These are phyloP conservation scores for Aspidoscelis tigris DNA, from an alignment of 2,113 vertebrate genomes.

Conservation along the genomic window DNA sequence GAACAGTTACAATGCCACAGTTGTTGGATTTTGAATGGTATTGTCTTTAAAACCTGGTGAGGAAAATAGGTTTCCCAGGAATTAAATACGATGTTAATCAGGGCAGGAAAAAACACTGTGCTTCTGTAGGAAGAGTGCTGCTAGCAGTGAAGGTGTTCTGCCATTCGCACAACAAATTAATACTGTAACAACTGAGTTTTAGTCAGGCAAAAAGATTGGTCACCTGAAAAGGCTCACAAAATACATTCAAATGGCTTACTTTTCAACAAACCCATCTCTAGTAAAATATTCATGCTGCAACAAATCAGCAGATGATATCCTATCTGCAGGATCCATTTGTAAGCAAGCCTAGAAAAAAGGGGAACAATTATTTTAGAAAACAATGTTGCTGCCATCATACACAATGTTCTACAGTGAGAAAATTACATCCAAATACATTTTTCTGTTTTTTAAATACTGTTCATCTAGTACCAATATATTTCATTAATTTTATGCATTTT, in stretches of 20 bases:
- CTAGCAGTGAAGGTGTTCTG: background rate
- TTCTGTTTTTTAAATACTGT: background rate
- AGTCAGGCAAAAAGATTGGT: background rate
- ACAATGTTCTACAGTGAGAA: background rate
- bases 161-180: background rate
- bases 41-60: background rate
- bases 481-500: background rate
- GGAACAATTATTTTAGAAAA: conserved; percentile 19
- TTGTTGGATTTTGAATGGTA: background rate
- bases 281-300: conserved; percentile 73
- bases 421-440: too few species aligned
- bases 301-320: conserved; percentile 69
- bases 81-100: background rate
- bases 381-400: background rate
- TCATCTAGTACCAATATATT: background rate
- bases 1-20: background rate
- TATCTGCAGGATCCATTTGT: conserved; percentile 74
- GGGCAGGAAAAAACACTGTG: background rate
- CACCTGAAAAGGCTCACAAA: conserved; percentile 4
- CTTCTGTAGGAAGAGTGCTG: background rate
- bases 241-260: conserved; percentile 58
- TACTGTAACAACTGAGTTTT: background rate
- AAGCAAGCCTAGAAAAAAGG: conserved; percentile 69
- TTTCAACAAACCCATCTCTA: conserved; percentile 76
- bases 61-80: background rate